These are phyloP conservation scores for Leptopilina clavipes DNA, from an alignment of 1,140 invertebrate species.

Conservation along the genomic window DNA sequence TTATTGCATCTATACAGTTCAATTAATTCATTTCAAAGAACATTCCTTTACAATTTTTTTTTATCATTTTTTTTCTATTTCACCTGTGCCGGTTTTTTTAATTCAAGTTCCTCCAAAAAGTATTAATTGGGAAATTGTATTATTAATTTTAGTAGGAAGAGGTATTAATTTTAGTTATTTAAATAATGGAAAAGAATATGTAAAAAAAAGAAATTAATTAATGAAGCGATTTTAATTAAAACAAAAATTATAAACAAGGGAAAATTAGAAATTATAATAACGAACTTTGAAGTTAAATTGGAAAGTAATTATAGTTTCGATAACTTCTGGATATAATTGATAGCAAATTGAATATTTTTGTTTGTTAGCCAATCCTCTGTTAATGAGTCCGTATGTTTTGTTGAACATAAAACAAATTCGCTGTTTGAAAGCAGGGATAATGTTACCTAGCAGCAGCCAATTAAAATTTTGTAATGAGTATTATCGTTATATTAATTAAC, in stretches of 20 bases:
- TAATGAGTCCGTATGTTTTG: conserved; percentile 9
- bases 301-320: conserved; percentile 3
- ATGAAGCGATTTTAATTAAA: no score
- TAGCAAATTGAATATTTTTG: not conserved
- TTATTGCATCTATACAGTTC: not conserved
- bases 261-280: not conserved
- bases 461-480: conserved; percentile 32
- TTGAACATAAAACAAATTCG: not conserved
- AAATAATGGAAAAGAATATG: no score
- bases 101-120: no score
- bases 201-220: no score
- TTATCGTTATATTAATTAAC: conserved; percentile 21
- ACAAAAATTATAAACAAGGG: no score
- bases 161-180: no score
- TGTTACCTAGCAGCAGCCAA: conserved; percentile 17
- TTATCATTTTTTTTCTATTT: no score
- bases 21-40: conserved; percentile 3
- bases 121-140: no score
- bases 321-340: not conserved
- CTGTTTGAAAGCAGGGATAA: not conserved
- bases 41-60: no score
- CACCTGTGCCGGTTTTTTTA: no score
- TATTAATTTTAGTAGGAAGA: no score
- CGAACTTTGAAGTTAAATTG: not conserved
- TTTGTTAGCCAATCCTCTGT: not conserved